These are phyloP conservation scores for Hydroisotoma schaefferi DNA, from an alignment of 2,888 invertebrate species.

Conservation along the genomic window DNA sequence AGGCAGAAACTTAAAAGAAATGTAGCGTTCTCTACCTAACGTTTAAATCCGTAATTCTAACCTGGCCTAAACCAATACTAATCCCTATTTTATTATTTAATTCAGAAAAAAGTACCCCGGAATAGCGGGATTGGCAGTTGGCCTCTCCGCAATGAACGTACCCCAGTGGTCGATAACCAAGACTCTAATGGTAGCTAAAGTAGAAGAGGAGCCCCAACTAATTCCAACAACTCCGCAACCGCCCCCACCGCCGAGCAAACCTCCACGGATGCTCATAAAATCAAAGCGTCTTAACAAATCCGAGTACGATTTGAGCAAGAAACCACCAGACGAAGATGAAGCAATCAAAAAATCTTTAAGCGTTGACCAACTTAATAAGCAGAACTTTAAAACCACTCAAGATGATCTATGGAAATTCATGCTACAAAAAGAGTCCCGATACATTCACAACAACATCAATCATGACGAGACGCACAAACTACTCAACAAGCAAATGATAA, in stretches of 20 bases:
- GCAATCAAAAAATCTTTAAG: constrained; percentile 2
- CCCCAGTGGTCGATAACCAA: constrained; percentile 20
- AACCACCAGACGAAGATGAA: constrained; percentile 1
- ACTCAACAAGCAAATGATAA: not conserved
- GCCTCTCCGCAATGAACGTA: constrained; percentile 18
- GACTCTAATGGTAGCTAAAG: constrained; percentile 10
- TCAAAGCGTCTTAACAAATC: constrained; percentile 33
- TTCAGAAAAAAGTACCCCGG: constrained; percentile 34
- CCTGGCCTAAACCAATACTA: not conserved
- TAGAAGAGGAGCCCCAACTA: constrained; percentile 18
- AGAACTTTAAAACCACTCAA: constrained; percentile 37
- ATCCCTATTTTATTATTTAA: not conserved
- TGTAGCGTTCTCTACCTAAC: no score
- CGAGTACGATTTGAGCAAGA: constrained; percentile 14
- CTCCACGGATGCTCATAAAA: not conserved
- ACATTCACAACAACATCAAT: constrained; percentile 40
- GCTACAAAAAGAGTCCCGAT: constrained; percentile 44
- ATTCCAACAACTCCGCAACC: not conserved
- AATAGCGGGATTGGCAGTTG: constrained; percentile 23
- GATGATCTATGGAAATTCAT: constrained; percentile 46
- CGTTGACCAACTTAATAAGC: not conserved
- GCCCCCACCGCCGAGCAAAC: constrained; percentile 11
- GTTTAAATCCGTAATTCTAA: no score
- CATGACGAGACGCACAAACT: not conserved
- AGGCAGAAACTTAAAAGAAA: no score